phyloP scores from a whole-genome alignment of 2,888 invertebrate species.

The Heteromyza rotundicornis region DNA sequence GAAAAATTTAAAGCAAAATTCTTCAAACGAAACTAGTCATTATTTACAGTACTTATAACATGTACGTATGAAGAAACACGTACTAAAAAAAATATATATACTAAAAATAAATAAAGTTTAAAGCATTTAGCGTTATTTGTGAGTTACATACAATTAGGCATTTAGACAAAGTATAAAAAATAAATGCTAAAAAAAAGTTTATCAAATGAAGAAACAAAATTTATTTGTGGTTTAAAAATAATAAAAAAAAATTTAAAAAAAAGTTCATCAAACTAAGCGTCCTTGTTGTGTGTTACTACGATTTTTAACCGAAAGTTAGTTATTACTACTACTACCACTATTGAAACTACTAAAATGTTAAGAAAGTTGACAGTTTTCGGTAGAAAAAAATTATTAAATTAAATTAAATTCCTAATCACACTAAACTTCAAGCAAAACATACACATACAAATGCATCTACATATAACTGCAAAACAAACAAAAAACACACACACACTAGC shows the following conservation, averaged over 20 bases:
- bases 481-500: not conserved
- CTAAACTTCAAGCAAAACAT: not conserved
- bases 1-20: not conserved
- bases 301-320: conserved; percentile 34
- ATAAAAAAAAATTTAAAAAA: not conserved
- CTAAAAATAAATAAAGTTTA: conserved; percentile 2
- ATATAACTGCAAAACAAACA: conserved; percentile 1
- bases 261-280: conserved; percentile 10
- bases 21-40: conserved; percentile 9
- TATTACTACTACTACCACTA: conserved; percentile 16
- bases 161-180: not conserved
- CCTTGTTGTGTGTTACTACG: conserved; percentile 26
- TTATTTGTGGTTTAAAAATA: not conserved
- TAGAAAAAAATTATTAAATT: not conserved
- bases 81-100: not conserved
- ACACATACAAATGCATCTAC: conserved; percentile 7
- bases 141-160: conserved; percentile 5
- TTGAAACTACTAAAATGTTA: not conserved
- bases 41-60: conserved; percentile 12
- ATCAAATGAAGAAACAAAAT: not conserved
- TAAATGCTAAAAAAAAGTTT: not conserved
- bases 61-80: not conserved
- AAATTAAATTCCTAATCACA: not conserved
- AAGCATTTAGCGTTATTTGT: conserved; percentile 13
- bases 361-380: not conserved